Evolutionary conservation across 2,797 vertebrate genomes (phyloP).

Genomic region (Acipenser transmontanus): DNA sequence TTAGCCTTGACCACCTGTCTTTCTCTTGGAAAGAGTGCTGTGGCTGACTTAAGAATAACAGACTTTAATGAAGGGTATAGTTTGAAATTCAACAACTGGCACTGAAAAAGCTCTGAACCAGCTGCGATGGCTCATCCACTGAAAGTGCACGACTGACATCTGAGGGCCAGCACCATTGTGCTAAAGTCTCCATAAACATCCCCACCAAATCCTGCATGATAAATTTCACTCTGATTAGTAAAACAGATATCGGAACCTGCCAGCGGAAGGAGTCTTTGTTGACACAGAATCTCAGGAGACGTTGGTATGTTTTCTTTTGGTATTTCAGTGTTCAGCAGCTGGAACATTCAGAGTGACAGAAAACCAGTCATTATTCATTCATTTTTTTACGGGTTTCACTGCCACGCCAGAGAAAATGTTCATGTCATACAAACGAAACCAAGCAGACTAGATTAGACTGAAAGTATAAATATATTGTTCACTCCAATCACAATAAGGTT

Average conservation of each 20-base stretch:
- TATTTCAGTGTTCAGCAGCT: constrained; percentile 48
- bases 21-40: constrained; percentile 25
- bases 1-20: constrained; percentile 1
- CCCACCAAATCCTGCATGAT: constrained; percentile 50
- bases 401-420: constrained; percentile 47
- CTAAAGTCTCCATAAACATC: constrained; percentile 46
- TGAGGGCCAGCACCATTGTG: constrained; percentile 37
- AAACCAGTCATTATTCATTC: constrained; percentile 37
- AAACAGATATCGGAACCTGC: constrained; percentile 59
- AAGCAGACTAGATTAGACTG: constrained; percentile 29
- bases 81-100: constrained; percentile 31
- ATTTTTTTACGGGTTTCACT: constrained; percentile 25
- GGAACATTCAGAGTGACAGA: constrained; percentile 42
- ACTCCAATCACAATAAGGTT: constrained; percentile 54
- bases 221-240: constrained; percentile 65
- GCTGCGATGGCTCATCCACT: constrained; percentile 47
- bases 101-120: constrained; percentile 34
- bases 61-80: constrained; percentile 26
- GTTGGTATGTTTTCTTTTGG: constrained; percentile 46
- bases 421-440: constrained; percentile 37
- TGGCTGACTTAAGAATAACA: constrained; percentile 43
- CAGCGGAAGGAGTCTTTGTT: constrained; percentile 51
- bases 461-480: constrained; percentile 46
- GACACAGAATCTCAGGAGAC: constrained; percentile 54
- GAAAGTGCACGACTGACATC: constrained; percentile 38